Evolutionary conservation across 2,888 invertebrate species (phyloP).

Genomic region (Cephus runcator): DNA sequence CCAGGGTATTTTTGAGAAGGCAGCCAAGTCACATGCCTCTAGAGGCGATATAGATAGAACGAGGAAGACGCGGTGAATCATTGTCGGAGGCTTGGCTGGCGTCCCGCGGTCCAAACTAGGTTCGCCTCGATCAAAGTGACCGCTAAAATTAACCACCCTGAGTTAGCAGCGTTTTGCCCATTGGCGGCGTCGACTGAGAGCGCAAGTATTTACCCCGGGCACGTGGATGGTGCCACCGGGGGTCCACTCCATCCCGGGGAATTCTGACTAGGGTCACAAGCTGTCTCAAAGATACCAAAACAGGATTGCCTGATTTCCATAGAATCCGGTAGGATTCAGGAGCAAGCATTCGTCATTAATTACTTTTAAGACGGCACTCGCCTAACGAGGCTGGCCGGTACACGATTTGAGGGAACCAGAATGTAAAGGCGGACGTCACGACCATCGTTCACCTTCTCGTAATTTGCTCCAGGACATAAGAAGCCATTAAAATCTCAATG

Average conservation of each 20-base stretch:
- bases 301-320: background rate
- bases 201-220: background rate
- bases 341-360: background rate
- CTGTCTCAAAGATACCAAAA: background rate
- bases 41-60: conserved; percentile 51
- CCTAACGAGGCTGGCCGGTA: background rate
- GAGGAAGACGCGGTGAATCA: conserved; percentile 58
- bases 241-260: background rate
- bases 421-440: background rate
- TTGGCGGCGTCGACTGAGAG: conserved; percentile 9
- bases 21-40: conserved; percentile 42
- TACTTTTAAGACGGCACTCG: background rate
- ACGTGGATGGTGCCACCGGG: background rate
- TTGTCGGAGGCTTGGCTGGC: conserved; percentile 52
- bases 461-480: background rate
- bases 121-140: conserved; percentile 53
- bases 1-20: background rate
- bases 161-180: conserved; percentile 21
- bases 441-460: background rate
- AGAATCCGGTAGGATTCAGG: background rate
- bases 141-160: conserved; percentile 49
- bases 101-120: conserved; percentile 59
- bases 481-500: background rate
- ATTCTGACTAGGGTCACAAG: background rate
- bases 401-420: background rate